Conservation (phyloP, 1,140 invertebrate species). For the Pseudomyrmex pallidus region DNA sequence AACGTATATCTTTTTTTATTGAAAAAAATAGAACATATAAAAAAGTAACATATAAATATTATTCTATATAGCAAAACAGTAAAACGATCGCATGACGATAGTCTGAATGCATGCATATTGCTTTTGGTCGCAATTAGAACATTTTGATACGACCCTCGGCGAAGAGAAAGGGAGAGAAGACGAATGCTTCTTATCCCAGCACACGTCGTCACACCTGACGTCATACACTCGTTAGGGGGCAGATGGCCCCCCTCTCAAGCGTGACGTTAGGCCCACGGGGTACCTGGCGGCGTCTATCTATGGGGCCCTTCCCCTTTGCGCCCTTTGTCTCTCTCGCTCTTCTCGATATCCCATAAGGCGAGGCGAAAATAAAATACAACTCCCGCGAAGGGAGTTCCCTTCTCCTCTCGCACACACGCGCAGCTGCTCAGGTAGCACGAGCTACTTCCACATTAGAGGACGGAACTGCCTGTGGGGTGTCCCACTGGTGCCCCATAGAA, state of each 20-base stretch:
- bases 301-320: conserved; percentile 44
- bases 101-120: not conserved
- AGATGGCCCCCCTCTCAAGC: conserved; percentile 85
- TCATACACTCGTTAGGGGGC: conserved; percentile 84
- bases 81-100: not conserved
- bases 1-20: too few relatives aligned
- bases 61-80: too few relatives aligned
- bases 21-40: too few relatives aligned
- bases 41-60: too few relatives aligned
- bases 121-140: conserved; percentile 26
- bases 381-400: conserved; percentile 76
- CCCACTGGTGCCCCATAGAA: conserved; percentile 76
- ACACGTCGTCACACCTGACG: conserved; percentile 84
- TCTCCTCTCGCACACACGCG: conserved; percentile 73
- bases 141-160: not conserved
- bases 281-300: conserved; percentile 81
- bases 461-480: conserved; percentile 69
- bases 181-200: conserved; percentile 73
- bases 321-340: conserved; percentile 51
- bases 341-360: conserved; percentile 78
- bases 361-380: conserved; percentile 83
- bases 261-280: conserved; percentile 80
- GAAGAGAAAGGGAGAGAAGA: conserved; percentile 54
- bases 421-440: conserved; percentile 85
- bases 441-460: conserved; percentile 82